These are phyloP conservation scores for Caranx ignobilis DNA, from an alignment of 2,113 vertebrate species.

Conservation along the genomic window DNA sequence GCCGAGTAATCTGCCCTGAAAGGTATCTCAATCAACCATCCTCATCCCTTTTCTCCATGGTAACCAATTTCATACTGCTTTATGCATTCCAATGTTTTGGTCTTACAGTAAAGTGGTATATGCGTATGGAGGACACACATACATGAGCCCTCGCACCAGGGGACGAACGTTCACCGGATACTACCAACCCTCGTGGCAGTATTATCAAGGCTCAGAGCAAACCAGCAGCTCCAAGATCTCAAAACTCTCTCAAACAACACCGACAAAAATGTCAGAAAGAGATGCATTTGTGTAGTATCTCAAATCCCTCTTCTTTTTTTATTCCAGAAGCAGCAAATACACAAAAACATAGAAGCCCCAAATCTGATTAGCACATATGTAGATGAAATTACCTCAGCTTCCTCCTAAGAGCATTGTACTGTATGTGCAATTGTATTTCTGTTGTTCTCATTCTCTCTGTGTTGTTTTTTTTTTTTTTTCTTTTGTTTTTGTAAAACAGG, in stretches of 20 bases:
- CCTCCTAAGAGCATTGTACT: background rate
- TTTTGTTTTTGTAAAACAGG: constrained; percentile 3
- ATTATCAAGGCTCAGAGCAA: constrained; percentile 53
- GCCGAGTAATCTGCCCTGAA: constrained; percentile 55
- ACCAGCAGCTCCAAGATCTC: constrained; percentile 67
- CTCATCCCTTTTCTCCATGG: background rate
- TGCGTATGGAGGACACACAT: constrained; percentile 41
- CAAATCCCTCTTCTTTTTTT: background rate
- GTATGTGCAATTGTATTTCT: background rate
- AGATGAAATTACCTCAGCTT: background rate
- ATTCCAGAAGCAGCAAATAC: background rate
- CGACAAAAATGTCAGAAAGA: constrained; percentile 66
- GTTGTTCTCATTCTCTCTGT: background rate
- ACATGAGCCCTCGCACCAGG: constrained; percentile 53
- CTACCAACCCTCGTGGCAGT: constrained; percentile 58
- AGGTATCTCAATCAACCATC: constrained; percentile 66
- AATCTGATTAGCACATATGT: background rate
- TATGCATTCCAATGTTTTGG: background rate
- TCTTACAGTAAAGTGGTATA: constrained; percentile 44
- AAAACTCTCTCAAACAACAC: constrained; percentile 62
- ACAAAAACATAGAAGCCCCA: no score
- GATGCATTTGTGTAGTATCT: constrained; percentile 79
- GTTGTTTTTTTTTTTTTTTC: background rate
- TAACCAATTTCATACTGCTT: no score
- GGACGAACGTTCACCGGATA: constrained; percentile 68